Conservation (phyloP, 2,113 vertebrate species). For the Cathartes aura region DNA sequence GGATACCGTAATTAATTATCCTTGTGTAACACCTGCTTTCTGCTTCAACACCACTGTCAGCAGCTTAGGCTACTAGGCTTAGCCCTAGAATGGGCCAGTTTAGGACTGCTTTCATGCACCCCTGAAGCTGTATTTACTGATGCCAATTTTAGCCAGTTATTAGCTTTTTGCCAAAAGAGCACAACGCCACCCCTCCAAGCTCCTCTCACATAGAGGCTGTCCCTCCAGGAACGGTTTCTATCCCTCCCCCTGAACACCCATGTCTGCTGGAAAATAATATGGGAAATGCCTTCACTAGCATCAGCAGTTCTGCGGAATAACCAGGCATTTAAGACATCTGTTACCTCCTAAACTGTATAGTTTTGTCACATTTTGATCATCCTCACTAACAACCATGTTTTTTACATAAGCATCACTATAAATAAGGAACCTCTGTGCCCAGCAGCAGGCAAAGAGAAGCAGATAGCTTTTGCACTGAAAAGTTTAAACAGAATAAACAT, state of each 20-base stretch:
- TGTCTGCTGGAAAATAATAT: not conserved
- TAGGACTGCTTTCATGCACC: not conserved
- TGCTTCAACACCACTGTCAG: not conserved
- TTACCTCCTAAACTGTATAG: not conserved
- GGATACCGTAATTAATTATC: not conserved
- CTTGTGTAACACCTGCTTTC: not conserved
- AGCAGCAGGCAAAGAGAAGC: not conserved
- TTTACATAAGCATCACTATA: not conserved
- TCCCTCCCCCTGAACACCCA: not conserved
- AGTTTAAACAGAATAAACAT: conserved; percentile 23
- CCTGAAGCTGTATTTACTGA: not conserved
- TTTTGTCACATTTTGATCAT: not conserved
- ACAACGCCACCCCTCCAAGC: not conserved
- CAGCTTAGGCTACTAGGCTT: not conserved
- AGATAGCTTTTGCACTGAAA: not conserved
- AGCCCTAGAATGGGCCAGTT: not conserved
- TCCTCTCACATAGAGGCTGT: not conserved
- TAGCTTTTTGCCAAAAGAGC: not conserved
- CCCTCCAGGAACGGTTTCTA: not conserved
- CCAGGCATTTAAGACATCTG: rapidly evolving
- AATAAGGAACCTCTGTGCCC: not conserved
- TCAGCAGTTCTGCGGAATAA: not conserved
- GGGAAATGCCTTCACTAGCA: not conserved
- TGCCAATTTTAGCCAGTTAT: not conserved
- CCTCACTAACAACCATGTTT: not conserved